phyloP scores from a whole-genome alignment of 1,140 invertebrate species.

The Agrilus planipennis region DNA sequence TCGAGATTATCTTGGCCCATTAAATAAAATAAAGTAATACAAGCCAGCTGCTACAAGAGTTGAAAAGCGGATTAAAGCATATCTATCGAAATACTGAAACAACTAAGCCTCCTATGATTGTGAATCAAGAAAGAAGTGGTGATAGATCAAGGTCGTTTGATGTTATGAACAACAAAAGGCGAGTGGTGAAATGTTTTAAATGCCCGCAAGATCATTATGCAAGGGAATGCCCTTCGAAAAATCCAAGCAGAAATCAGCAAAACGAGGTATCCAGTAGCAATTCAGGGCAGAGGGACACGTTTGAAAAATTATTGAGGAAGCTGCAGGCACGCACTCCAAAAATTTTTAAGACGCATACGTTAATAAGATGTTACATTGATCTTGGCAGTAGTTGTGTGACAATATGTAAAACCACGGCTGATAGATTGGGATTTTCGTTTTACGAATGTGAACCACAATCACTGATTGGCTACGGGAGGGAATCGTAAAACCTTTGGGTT shows the following conservation, averaged over 20 bases:
- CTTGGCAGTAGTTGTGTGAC: constrained; percentile 1
- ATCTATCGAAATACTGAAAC: too few relatives aligned
- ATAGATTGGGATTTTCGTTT: background rate
- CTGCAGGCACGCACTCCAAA: background rate
- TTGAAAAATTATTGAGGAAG: background rate
- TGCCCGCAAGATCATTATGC: background rate
- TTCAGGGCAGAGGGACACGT: background rate
- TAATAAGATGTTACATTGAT: constrained; percentile 3
- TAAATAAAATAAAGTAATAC: background rate
- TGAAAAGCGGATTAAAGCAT: background rate
- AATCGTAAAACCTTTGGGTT: background rate
- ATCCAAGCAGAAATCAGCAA: too few relatives aligned
- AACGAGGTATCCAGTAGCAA: background rate
- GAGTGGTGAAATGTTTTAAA: background rate
- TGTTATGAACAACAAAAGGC: background rate
- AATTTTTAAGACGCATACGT: background rate
- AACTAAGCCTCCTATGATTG: too few relatives aligned
- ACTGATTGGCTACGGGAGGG: background rate
- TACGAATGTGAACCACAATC: background rate
- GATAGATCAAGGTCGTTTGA: background rate
- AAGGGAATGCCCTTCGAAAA: background rate
- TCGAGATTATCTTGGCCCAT: background rate
- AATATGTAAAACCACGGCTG: background rate
- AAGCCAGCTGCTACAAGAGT: background rate
- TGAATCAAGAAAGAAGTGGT: too few relatives aligned